Percentiles rank a stretch among this genome's conserved stretches.
phyloP scores from a whole-genome alignment of 2,113 vertebrate genomes.

The Lepisosteus osseus region DNA sequence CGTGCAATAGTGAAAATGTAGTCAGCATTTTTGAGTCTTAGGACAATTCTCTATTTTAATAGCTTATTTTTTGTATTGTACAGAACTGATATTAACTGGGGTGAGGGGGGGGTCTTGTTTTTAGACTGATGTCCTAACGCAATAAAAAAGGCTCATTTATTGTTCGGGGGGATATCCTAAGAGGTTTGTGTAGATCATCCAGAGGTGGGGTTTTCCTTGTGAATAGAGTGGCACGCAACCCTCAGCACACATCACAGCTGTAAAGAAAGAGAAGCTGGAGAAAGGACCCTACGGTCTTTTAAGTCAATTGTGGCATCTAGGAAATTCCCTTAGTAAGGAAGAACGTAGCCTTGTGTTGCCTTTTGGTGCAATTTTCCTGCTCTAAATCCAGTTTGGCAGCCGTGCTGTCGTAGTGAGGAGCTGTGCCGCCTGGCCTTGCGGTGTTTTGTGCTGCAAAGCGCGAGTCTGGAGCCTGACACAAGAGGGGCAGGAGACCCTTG shows the following conservation, averaged over 20 bases:
- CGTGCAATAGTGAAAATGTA: not conserved
- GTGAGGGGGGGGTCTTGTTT: not conserved
- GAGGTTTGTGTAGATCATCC: not conserved
- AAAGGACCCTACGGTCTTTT: too few relatives aligned
- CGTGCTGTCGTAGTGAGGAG: too few relatives aligned
- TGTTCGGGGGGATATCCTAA: not conserved
- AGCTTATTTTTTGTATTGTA: not conserved
- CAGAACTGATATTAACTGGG: not conserved
- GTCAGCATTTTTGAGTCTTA: not conserved
- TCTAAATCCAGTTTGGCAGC: too few relatives aligned
- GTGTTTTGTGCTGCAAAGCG: too few relatives aligned
- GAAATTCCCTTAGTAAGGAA: too few relatives aligned
- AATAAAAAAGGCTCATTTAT: not conserved
- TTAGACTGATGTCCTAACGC: not conserved
- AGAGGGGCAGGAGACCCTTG: too few relatives aligned
- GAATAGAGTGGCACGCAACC: slow-evolving; percentile 52
- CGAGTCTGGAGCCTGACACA: too few relatives aligned
- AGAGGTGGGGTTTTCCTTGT: not conserved
- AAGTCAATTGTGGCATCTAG: too few relatives aligned
- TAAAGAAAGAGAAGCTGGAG: too few relatives aligned
- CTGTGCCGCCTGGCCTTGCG: too few relatives aligned
- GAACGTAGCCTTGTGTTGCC: too few relatives aligned
- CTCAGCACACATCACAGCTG: slow-evolving; percentile 17
- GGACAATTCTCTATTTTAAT: not conserved
- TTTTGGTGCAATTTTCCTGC: too few relatives aligned